Conservation (phyloP, 64 coral and sea anemone species). For the Exaiptasia diaphana region DNA sequence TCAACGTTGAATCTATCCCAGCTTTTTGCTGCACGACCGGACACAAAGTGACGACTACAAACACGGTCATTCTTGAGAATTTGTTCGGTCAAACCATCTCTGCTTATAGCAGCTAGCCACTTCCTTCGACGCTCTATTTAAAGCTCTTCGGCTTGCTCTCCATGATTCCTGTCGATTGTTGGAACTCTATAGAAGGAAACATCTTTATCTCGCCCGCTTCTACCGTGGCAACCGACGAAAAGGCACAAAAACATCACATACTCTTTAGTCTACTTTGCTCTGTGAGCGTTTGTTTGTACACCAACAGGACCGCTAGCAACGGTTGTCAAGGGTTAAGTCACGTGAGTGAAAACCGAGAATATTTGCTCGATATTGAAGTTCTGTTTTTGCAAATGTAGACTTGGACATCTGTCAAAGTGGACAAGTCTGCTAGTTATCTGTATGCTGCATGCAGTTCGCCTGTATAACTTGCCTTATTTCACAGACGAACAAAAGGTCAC, state of each 20-base stretch:
- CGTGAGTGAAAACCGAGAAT: slow-evolving; percentile 51
- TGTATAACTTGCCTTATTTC: too few relatives aligned
- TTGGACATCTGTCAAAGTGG: too few relatives aligned
- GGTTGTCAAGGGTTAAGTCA: slow-evolving; percentile 39
- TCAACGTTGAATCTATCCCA: slow-evolving; percentile 56
- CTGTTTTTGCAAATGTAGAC: too few relatives aligned
- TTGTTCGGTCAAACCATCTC: slow-evolving; percentile 25
- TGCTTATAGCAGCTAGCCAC: slow-evolving; percentile 36
- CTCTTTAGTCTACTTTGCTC: neutral
- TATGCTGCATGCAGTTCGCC: too few relatives aligned
- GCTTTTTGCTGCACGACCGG: slow-evolving; percentile 29
- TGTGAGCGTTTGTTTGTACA: slow-evolving; percentile 7
- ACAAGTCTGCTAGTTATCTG: too few relatives aligned
- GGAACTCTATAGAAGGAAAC: slow-evolving; percentile 18
- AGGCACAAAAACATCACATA: slow-evolving; percentile 46
- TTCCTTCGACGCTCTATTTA: slow-evolving; percentile 7
- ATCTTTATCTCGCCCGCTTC: slow-evolving; percentile 28
- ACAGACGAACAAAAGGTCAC: too few relatives aligned
- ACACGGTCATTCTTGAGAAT: slow-evolving; percentile 19
- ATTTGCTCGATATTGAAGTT: too few relatives aligned
- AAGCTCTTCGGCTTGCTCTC: slow-evolving; percentile 19
- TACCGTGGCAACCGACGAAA: slow-evolving; percentile 33
- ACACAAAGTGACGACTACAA: slow-evolving; percentile 43
- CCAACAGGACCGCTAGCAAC: slow-evolving; percentile 42
- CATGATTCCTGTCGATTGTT: slow-evolving; percentile 44